Base-by-base conservation (phyloP, 2,797 vertebrate species). In the Myripristis jacobus region DNA sequence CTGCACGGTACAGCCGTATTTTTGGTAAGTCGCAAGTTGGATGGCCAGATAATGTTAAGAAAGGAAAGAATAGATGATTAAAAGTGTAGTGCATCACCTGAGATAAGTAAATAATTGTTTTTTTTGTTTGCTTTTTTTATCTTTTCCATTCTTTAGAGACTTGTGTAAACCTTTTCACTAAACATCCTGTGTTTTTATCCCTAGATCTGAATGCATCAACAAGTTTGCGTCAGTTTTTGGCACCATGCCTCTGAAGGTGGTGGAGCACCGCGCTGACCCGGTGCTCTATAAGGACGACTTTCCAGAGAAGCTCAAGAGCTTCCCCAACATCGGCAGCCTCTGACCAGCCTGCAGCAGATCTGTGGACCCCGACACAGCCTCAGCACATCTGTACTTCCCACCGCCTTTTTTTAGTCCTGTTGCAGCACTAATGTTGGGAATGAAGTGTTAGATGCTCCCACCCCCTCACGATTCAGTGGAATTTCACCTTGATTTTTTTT, bases 251-350 rank as follows among this genome's bases (percentile, higher is more conserved):
- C 94, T 99, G 69, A 99, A 98, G 92, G 97, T 98, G 85, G 98
- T 99, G 83, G 98, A 99, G 66, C 98, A 99, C 76, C 95, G 98
- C 0, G 97, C 97, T 0, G 97, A 99, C 82, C 97, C 98, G 0
- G 98, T 99, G 55, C 94, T 99, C 50, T 99, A 99, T 83, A 99
- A 99, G 90, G 98, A 99, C 22, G 98, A 99, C 91, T 99, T 99
- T 77, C 97, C 97, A 12, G 97, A 99, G 92, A 99, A 99, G 65
- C 95, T 99, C 83, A 99, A 99, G 93, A 99, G 98, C 81, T 99
- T 99, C 90, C 98, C 98, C 80, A 99, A 99, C 93, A 99, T 99
- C 0, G 98, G 98, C 92, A 99, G 98, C 92, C 93, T 99, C 75
- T 99, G 90, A 96, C 69, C 76, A 31, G 48, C 48, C 60, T 46